Base-by-base conservation (phyloP, 1,140 invertebrate genomes). In the Amyelois transitella region DNA sequence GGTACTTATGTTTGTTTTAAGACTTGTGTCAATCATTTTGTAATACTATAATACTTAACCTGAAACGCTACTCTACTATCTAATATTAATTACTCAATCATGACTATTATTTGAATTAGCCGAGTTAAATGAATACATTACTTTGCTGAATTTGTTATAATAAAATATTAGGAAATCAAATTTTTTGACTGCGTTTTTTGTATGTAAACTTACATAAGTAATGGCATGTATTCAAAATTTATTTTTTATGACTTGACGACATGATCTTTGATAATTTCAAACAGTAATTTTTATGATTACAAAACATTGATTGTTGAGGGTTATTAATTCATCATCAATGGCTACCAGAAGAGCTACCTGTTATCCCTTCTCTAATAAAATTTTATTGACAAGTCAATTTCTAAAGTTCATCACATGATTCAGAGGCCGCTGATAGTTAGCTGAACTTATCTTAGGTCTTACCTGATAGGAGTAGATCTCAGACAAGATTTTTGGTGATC, bases 391-490 rank as follows among this genome's bases (percentile, higher is more conserved):
- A n/a, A 14, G n/a, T 38, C 32, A 2, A 14, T 48, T 48, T 17
- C 22, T 51, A 17, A 18, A 18, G n/a, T 22, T 24, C 43, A 62
- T 62, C 55, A 62, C 48, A 57, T 57, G 53, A 61, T 56, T 44
- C 2, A 24, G 32, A 19, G 14, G 32, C 19, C 12, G 20, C 50
- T 57, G 64, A 72, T 73, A 71, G 72, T 69, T 68, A 45, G 58
- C 61, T 67, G 59, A 51, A 62, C 64, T 60, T 56, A 64, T 70
- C 58, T 62, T 19, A 45, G 10, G 51, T 64, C 74, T 81, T 67
- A 83, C 80, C 80, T 81, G 77, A 38, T 58, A 49, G 52, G 49
- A 66, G 60, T 38, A 66, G 17, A 18, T 52, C 18, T 19, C 14
- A 20, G 3, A 38, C 18, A 19, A 4, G 50, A 14, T 12, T 17